phyloP scores from a whole-genome alignment of 1,140 invertebrate genomes.

The Oryctes rhinoceros region DNA sequence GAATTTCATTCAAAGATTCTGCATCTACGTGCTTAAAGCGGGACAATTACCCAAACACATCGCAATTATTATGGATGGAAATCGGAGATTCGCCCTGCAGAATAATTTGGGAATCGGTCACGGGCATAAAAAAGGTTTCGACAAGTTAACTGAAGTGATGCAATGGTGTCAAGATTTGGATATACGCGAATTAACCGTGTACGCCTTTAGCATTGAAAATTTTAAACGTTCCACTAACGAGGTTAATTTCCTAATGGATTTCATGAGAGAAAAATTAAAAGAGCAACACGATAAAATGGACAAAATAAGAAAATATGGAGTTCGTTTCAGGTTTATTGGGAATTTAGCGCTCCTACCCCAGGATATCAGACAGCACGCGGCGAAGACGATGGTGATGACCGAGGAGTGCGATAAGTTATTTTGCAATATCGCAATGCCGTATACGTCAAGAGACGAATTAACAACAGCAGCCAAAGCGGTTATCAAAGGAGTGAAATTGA shows the following conservation, averaged over 20 bases:
- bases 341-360: slow-evolving; percentile 82
- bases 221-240: slow-evolving; percentile 94
- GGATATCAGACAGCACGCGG: slow-evolving; percentile 80
- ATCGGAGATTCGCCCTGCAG: slow-evolving; percentile 91
- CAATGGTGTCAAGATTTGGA: slow-evolving; percentile 84
- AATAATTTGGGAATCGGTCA: slow-evolving; percentile 76
- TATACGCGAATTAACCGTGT: slow-evolving; percentile 94
- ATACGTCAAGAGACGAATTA: slow-evolving; percentile 93
- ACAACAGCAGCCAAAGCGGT: slow-evolving; percentile 75
- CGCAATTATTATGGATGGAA: slow-evolving; percentile 99
- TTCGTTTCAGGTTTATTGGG: slow-evolving; percentile 90
- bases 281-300: slow-evolving; percentile 82
- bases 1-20: slow-evolving; percentile 68
- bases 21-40: slow-evolving; percentile 78
- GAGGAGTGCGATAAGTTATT: slow-evolving; percentile 79
- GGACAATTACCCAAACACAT: slow-evolving; percentile 90
- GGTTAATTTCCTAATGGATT: slow-evolving; percentile 87
- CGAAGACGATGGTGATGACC: slow-evolving; percentile 81
- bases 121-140: slow-evolving; percentile 93
- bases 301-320: slow-evolving; percentile 80
- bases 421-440: slow-evolving; percentile 91
- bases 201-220: slow-evolving; percentile 99
- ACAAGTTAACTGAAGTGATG: slow-evolving; percentile 92
- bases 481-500: slow-evolving; percentile 67
- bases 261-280: slow-evolving; percentile 89